These are phyloP conservation scores for Drosophila setosimentum DNA, from an alignment of 2,888 invertebrate genomes.

Conservation along the genomic window DNA sequence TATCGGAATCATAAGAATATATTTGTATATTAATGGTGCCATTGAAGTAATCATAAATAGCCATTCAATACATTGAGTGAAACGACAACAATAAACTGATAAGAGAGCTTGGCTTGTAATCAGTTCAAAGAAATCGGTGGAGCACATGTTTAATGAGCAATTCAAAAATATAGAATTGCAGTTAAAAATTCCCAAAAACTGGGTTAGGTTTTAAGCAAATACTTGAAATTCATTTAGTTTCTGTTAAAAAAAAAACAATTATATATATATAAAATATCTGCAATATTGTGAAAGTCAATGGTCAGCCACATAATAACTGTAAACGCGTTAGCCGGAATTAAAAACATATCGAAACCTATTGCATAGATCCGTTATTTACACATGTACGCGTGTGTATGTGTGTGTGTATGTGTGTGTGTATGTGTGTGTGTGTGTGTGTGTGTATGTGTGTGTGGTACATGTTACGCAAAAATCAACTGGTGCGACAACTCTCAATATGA, in stretches of 20 bases:
- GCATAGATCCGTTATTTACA: conserved; percentile 41
- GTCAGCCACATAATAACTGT: conserved; percentile 2
- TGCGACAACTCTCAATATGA: conserved; percentile 55
- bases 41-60: conserved; percentile 20
- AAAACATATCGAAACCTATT: conserved; percentile 21
- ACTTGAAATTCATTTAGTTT: conserved; percentile 20
- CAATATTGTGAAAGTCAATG: conserved; percentile 49
- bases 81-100: conserved; percentile 29
- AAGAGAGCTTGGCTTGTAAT: conserved; percentile 21
- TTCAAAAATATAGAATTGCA: neutral
- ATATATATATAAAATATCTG: conserved; percentile 9
- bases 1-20: neutral
- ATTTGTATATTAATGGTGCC: neutral
- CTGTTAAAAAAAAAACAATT: neutral
- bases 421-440: neutral
- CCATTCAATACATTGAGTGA: conserved; percentile 8
- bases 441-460: neutral
- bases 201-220: conserved; percentile 57
- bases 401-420: neutral
- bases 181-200: conserved; percentile 12
- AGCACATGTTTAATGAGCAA: conserved; percentile 17
- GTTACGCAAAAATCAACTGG: conserved; percentile 68
- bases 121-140: conserved; percentile 15
- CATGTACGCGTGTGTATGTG: conserved; percentile 1
- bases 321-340: conserved; percentile 35